These are phyloP conservation scores for Drosophila baimaii DNA, from an alignment of 1,140 invertebrate species.

Conservation along the genomic window DNA sequence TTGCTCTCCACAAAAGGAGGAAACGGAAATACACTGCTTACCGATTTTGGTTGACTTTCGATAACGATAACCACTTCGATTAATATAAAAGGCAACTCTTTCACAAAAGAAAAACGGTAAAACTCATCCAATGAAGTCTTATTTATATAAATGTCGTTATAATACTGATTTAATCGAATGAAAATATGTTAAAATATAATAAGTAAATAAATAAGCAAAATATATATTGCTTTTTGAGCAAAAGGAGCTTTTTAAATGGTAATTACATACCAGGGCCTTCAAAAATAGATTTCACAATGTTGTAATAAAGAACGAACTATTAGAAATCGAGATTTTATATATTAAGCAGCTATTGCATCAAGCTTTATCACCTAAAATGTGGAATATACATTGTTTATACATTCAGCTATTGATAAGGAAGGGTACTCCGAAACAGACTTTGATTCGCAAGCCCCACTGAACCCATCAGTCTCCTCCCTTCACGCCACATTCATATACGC, in stretches of 20 bases:
- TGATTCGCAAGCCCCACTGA: slow-evolving; percentile 19
- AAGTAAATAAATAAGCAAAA: too few species aligned
- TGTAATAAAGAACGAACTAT: background rate
- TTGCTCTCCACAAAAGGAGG: background rate
- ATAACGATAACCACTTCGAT: slow-evolving; percentile 2
- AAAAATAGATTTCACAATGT: slow-evolving; percentile 2
- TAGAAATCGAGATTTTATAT: slow-evolving; percentile 2
- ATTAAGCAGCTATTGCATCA: slow-evolving; percentile 15
- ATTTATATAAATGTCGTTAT: too few species aligned
- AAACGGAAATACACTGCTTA: slow-evolving; percentile 18
- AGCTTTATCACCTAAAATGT: background rate
- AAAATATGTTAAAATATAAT: too few species aligned
- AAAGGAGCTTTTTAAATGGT: background rate
- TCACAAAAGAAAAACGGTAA: too few species aligned
- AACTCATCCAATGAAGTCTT: too few species aligned
- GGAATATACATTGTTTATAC: slow-evolving; percentile 1
- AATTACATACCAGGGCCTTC: background rate
- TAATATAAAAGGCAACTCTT: background rate
- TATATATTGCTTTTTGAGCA: too few species aligned
- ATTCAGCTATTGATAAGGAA: slow-evolving; percentile 28
- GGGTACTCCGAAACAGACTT: slow-evolving; percentile 38
- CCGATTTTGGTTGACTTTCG: background rate
- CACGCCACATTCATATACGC: slow-evolving; percentile 12
- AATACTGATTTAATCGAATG: too few species aligned
- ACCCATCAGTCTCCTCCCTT: slow-evolving; percentile 12